phyloP scores from a whole-genome alignment of 2,797 vertebrate genomes.

The Ceryle rudis region DNA sequence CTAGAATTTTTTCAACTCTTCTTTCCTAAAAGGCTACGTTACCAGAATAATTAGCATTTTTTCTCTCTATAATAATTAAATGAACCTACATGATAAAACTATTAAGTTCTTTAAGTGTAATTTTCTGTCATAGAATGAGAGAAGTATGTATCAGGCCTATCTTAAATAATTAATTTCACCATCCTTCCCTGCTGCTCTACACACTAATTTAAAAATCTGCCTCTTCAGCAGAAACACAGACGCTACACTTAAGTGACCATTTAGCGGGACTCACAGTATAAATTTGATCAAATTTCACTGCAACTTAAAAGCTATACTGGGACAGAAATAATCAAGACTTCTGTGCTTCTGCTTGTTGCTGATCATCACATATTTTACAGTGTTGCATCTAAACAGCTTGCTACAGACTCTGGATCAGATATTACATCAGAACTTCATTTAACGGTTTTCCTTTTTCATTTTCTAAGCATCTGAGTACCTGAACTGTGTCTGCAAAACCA shows the following conservation, averaged over 20 bases:
- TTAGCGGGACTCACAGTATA: neutral
- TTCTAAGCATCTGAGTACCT: neutral
- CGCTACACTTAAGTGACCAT: neutral
- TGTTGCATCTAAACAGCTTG: neutral
- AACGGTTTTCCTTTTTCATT: neutral
- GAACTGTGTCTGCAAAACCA: neutral
- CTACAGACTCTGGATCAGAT: neutral
- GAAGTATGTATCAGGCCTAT: neutral
- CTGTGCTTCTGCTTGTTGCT: neutral
- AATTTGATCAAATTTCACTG: slow-evolving; percentile 9
- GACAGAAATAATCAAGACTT: neutral
- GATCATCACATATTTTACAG: neutral
- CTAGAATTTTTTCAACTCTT: neutral
- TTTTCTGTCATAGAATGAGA: neutral
- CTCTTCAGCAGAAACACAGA: neutral
- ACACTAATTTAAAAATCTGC: slow-evolving; percentile 14
- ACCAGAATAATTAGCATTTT: neutral
- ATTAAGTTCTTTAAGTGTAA: neutral
- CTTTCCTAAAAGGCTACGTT: neutral
- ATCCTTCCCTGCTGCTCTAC: neutral
- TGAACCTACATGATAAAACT: neutral
- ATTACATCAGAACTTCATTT: neutral
- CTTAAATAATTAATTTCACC: slow-evolving; percentile 35
- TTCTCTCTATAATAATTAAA: neutral
- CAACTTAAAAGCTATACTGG: neutral